phyloP scores from a whole-genome alignment of 2,797 vertebrate genomes.

The Loriculus beryllinus region DNA sequence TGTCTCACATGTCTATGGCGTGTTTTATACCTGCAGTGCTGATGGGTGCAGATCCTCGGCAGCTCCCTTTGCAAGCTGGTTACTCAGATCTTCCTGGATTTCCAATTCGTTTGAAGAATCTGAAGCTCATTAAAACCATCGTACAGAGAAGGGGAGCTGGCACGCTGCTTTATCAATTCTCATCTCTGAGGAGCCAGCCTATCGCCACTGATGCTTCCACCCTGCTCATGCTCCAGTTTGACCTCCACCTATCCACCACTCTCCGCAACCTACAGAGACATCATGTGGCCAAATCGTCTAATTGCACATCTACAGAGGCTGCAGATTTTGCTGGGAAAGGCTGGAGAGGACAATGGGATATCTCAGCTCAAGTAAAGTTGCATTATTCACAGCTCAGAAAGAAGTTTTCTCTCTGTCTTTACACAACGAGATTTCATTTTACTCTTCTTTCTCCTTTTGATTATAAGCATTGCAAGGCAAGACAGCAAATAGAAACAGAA shows the following conservation, averaged over 20 bases:
- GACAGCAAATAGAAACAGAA: not conserved
- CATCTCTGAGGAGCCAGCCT: not conserved
- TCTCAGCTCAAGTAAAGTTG: not conserved
- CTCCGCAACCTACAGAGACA: constrained; percentile 35
- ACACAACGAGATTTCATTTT: not conserved
- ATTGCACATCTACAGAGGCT: not conserved
- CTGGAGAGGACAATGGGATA: not conserved
- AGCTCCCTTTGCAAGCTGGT: not conserved
- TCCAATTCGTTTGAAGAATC: not conserved
- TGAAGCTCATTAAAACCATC: not conserved
- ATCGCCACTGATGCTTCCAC: not conserved
- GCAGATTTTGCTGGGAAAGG: not conserved
- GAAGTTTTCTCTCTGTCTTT: not conserved
- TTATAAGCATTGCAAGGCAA: not conserved
- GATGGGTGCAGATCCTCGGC: not conserved
- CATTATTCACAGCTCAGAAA: not conserved
- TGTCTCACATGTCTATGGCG: fast-evolving
- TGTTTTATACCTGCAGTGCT: not conserved
- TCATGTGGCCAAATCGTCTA: not conserved
- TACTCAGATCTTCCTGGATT: not conserved
- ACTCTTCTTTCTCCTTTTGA: not conserved
- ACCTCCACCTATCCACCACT: not conserved
- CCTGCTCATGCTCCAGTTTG: not conserved
- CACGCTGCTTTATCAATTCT: not conserved
- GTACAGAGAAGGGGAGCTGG: not conserved